Evolutionary conservation across 2,797 vertebrate species (phyloP), one percentile per base, ranked within the genome.

Genomic region (Hippopotamyrus pictus): DNA sequence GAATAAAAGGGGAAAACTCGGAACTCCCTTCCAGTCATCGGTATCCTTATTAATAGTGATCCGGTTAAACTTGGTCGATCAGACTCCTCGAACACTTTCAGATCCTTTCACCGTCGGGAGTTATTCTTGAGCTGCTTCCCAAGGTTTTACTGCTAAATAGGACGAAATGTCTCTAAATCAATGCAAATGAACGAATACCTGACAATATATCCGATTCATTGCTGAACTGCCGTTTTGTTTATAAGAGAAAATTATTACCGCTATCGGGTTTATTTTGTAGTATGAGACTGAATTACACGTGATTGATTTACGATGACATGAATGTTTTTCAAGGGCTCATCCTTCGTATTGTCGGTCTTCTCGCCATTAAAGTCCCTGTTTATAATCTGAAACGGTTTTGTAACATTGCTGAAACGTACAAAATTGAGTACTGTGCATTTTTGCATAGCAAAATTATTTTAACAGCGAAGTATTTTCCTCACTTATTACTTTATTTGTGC

Each of bases 241-340:
- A 59, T 41, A 33, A 86, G 29, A 86, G 51, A 37, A 86, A 54
- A n/a, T 87, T 44, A 14, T 53, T 59, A 29, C 51, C 33, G 85
- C 33, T 59, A 44, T 59, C 33, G 29, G 17, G 17, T 76, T 41
- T 76, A 82, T 82, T 82, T 59, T 87, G 53, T 87, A 87, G 48
- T 51, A 53, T 59, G 50, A 86, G 82, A 51, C 48, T 85, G 48
- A 84, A 73, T 73, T 73, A 73, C 79, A 84, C 44, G 53, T 87
- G 53, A 87, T 37, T 25, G 22, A 53, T 57, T 41, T 41, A 59
- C 86, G 53, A 87, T 87, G 17, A 59, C 54, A 59, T 87, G 86
- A 87, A 59, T 87, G 85, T 87, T 87, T 57, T 87, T 57, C 83
- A 41, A 62, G 86, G 86, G 86, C 37, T 87, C 37, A 19, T 33